Base-by-base conservation (phyloP, 2,888 invertebrate species). In the Ophioninae sp. region DNA sequence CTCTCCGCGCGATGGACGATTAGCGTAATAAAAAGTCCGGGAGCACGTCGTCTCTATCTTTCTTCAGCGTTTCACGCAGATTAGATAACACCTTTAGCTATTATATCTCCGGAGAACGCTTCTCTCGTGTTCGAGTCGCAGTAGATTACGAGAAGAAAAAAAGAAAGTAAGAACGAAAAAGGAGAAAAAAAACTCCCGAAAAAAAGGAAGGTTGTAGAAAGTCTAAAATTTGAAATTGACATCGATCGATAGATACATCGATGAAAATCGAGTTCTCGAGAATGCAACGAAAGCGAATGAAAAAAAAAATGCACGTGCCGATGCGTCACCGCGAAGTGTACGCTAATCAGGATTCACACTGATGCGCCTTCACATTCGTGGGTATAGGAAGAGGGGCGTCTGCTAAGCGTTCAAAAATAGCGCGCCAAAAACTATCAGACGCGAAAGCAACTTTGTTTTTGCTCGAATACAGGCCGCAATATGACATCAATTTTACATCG, bases 391-490 rank as follows among this genome's bases (percentile, higher is more conserved):
- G 72, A 65, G 72, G 59, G 41, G 41, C 30, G 87, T 86, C 87
- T 87, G 87, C 84, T 85, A 82, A 84, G 81, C 64, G 87, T 90
- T 90, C 75, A 88, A 90, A 90, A 79, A 71, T 86, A 86, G 90
- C 90, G 90, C 90, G 90, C 87, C 87, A 89, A 90, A 87, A 90
- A 87, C 85, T 81, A 64, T 78, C 75, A 68, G 83, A 83, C 71
- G 79, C 79, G 82, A 30, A 44, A 39, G 74, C 3, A 30, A 30
- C 20, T 58, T 51, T 10, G 58, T 8, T 58, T 2, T 8, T 20
- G 23, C 65, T 8, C 30, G 22, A 64, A 30, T 37, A 37, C 23
- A 6, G 13, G 1, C 37, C 6, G n/a, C 13, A 13, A 6, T 51
- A 13, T 13, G 17, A 5, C 17, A 13, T 13, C 17, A 30, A 37